A percentile compares a stretch with the other conserved stretches of the same genome.
These are phyloP conservation scores for Drosophila mimetica DNA, from an alignment of 2,888 invertebrate species.

Conservation along the genomic window DNA sequence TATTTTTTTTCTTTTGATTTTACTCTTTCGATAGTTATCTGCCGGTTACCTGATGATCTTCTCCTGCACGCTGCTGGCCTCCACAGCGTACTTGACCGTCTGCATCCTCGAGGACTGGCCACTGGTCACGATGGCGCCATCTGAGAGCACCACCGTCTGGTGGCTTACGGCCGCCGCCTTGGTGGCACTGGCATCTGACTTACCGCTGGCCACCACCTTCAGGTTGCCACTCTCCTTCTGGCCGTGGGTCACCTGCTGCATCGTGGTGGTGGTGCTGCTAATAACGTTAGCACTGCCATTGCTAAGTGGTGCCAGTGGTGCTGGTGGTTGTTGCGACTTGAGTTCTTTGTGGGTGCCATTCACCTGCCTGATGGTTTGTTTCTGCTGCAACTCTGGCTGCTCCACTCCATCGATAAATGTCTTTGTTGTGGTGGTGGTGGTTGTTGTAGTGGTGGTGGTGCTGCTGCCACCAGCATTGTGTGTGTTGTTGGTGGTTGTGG, in stretches of 20 bases:
- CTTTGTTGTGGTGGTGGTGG: slow-evolving; percentile 44
- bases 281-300: slow-evolving; percentile 25
- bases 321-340: too few species aligned
- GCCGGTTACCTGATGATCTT: slow-evolving; percentile 83
- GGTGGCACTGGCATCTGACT: slow-evolving; percentile 67
- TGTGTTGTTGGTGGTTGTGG: slow-evolving; percentile 22
- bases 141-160: slow-evolving; percentile 60
- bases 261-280: slow-evolving; percentile 53
- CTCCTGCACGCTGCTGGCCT: slow-evolving; percentile 86
- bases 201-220: slow-evolving; percentile 62
- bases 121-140: slow-evolving; percentile 76
- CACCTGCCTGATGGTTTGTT: slow-evolving; percentile 29
- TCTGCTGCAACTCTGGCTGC: slow-evolving; percentile 26
- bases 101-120: slow-evolving; percentile 78
- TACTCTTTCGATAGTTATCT: neutral
- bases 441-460: slow-evolving; percentile 24
- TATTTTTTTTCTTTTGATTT: too few species aligned
- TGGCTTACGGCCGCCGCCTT: slow-evolving; percentile 56
- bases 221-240: slow-evolving; percentile 59
- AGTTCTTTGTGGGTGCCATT: slow-evolving; percentile 32
- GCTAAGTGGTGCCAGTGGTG: slow-evolving; percentile 27
- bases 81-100: slow-evolving; percentile 86
- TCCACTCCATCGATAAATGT: slow-evolving; percentile 28
- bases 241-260: slow-evolving; percentile 62
- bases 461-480: slow-evolving; percentile 27